Percentiles rank a stretch among this genome's conserved stretches.
Conservation (phyloP, 2,888 invertebrate genomes). For the Leptinotarsa tumamoca region DNA sequence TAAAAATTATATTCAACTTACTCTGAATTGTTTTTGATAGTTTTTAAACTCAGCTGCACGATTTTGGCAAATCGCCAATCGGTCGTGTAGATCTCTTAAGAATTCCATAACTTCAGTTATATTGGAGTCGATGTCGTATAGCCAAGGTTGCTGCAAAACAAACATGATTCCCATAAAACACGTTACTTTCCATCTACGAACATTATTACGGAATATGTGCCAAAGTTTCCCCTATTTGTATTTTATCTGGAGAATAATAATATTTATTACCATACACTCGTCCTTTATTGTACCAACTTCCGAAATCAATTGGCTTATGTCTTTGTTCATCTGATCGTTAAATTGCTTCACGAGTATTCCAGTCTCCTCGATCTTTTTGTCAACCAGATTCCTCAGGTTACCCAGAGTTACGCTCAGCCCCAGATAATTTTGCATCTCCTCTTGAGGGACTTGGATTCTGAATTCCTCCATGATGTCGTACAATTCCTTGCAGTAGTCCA, state of each 20-base stretch:
- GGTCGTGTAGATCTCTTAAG: slow-evolving; percentile 74
- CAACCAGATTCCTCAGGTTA: slow-evolving; percentile 76
- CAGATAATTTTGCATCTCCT: slow-evolving; percentile 76
- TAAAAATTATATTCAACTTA: slow-evolving; percentile 57
- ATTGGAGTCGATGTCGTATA: slow-evolving; percentile 80
- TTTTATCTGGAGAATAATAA: too few relatives aligned
- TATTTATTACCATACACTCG: slow-evolving; percentile 72
- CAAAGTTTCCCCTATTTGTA: too few relatives aligned
- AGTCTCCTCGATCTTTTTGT: slow-evolving; percentile 77
- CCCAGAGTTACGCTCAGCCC: slow-evolving; percentile 75
- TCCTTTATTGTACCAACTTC: slow-evolving; percentile 80
- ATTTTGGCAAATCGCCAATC: slow-evolving; percentile 74
- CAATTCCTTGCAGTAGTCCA: slow-evolving; percentile 85
- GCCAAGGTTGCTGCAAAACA: slow-evolving; percentile 75
- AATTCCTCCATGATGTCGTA: slow-evolving; percentile 88
- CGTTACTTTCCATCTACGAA: too few relatives aligned
- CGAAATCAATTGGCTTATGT: slow-evolving; percentile 79
- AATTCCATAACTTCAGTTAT: slow-evolving; percentile 74
- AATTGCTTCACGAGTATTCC: slow-evolving; percentile 78
- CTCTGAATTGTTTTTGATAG: slow-evolving; percentile 89
- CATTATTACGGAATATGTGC: too few relatives aligned
- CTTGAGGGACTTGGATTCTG: slow-evolving; percentile 77
- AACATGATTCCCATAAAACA: slow-evolving; percentile 8
- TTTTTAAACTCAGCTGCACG: slow-evolving; percentile 80
- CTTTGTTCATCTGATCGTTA: slow-evolving; percentile 80